phyloP scores from a whole-genome alignment of 1,140 invertebrate species.

The Brachionus manjavacas region DNA sequence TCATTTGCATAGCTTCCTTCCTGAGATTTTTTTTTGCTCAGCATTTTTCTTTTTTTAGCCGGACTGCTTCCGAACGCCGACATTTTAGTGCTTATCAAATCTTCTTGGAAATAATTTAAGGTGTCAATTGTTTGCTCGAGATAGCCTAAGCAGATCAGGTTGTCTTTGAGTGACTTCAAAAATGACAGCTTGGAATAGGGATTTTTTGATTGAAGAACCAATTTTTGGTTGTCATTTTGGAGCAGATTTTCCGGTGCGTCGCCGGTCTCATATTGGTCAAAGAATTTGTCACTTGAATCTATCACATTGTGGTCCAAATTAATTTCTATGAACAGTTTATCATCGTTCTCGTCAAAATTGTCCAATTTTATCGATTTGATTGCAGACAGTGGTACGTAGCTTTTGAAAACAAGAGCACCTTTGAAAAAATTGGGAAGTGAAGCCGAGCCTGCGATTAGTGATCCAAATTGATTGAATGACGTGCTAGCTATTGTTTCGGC shows the following conservation, averaged over 20 bases:
- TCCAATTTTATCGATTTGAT: conserved; percentile 28
- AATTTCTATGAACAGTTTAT: conserved; percentile 4
- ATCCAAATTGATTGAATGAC: background rate
- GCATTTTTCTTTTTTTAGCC: background rate
- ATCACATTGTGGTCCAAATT: background rate
- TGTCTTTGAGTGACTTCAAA: conserved; percentile 25
- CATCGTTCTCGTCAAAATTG: conserved; percentile 31
- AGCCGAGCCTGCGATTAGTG: background rate
- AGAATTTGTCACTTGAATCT: background rate
- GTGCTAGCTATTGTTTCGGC: conserved; percentile 6
- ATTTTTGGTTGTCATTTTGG: conserved; percentile 2
- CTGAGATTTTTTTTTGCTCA: background rate
- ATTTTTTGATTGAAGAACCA: conserved; percentile 27
- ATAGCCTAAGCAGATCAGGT: conserved; percentile 21
- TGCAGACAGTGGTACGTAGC: background rate
- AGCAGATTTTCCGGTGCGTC: conserved; percentile 5
- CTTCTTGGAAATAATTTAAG: conserved; percentile 28
- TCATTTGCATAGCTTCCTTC: background rate
- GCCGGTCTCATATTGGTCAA: background rate
- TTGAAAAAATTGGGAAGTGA: conserved; percentile 10
- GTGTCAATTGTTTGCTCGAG: conserved; percentile 34
- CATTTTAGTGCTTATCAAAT: conserved; percentile 10
- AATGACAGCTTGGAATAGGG: conserved; percentile 21
- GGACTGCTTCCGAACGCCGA: background rate
- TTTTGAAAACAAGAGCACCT: conserved; percentile 29